Conservation (phyloP, 2,113 vertebrate species). For the Lipotes vexillifer region DNA sequence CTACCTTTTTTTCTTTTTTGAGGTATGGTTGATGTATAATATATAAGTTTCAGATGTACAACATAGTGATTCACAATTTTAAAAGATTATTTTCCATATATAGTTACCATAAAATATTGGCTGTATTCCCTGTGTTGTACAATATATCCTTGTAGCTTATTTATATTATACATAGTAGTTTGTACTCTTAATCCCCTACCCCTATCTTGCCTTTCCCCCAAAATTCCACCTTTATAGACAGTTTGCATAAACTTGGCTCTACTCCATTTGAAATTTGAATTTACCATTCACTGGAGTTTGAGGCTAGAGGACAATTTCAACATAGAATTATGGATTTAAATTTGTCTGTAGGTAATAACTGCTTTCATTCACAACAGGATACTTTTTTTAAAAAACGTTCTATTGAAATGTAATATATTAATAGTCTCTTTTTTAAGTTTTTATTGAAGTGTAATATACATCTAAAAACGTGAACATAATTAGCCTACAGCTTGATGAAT, state of each 20-base stretch:
- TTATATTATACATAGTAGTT: background rate
- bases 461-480: background rate
- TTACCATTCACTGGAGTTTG: background rate
- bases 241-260: background rate
- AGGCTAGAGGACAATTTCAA: background rate
- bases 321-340: background rate
- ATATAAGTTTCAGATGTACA: background rate
- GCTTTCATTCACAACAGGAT: background rate
- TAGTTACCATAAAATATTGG: background rate
- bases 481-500: background rate
- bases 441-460: background rate
- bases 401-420: background rate
- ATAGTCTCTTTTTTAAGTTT: background rate
- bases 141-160: background rate
- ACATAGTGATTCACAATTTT: background rate
- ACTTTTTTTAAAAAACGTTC: background rate
- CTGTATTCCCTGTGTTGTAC: background rate
- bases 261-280: conserved; percentile 23
- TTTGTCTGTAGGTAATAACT: background rate
- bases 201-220: background rate
- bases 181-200: background rate
- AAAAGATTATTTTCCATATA: background rate
- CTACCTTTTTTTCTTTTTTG: background rate
- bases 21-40: background rate
- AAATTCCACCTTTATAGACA: background rate